A percentile compares a stretch with the other conserved stretches of the same genome.
Conservation (phyloP, 2,888 invertebrate genomes). For the Tolmerus cingulatus region DNA sequence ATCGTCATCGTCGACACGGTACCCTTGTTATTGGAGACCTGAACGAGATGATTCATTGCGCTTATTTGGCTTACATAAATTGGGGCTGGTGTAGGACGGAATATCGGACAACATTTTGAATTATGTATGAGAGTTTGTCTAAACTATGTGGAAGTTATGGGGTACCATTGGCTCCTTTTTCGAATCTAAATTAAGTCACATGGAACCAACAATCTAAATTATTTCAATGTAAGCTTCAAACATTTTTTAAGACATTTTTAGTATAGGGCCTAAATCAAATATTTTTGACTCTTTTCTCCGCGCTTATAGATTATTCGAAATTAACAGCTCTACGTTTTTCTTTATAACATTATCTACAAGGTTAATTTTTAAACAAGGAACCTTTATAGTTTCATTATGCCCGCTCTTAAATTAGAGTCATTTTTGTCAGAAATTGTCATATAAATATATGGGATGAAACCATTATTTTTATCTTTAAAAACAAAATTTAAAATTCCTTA, state of each 20-base stretch:
- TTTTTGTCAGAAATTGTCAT: no score
- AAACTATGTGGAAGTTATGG: neutral
- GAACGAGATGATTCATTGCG: conserved; percentile 16
- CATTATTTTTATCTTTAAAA: no score
- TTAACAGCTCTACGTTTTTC: no score
- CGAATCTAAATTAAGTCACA: neutral
- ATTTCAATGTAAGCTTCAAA: neutral
- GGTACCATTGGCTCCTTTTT: neutral
- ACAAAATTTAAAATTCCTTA: no score
- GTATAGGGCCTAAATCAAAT: no score
- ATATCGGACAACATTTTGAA: conserved; percentile 11
- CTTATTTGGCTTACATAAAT: conserved; percentile 34
- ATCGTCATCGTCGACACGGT: conserved; percentile 29
- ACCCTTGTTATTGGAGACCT: conserved; percentile 20
- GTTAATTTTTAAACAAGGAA: no score
- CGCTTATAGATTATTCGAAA: no score
- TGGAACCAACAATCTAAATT: neutral
- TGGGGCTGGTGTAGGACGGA: conserved; percentile 14
- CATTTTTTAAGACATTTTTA: neutral
- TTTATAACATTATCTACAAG: no score
- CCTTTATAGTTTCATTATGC: no score
- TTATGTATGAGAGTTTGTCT: conserved; percentile 18
- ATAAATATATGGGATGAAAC: no score
- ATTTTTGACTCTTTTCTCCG: no score
- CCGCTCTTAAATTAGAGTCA: no score